These are phyloP conservation scores for Formica selysi DNA, from an alignment of 1,140 invertebrate species.

Conservation along the genomic window DNA sequence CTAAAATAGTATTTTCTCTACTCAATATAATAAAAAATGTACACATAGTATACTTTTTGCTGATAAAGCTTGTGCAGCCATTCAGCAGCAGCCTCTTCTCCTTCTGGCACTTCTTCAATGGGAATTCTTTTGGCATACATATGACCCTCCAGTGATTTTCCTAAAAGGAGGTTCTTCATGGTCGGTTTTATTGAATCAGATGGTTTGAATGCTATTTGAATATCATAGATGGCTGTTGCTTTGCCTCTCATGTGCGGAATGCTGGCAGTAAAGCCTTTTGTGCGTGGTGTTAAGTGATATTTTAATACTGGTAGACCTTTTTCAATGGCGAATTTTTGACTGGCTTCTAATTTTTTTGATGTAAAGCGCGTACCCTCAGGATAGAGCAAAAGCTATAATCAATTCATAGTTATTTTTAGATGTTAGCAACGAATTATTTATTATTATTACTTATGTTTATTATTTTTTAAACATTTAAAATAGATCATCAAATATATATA, in stretches of 20 bases:
- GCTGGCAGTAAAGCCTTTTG: slow-evolving; percentile 95
- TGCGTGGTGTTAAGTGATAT: slow-evolving; percentile 96
- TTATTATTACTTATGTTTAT: too few relatives aligned
- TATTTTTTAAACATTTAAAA: slow-evolving; percentile 41
- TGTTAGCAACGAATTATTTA: slow-evolving; percentile 3
- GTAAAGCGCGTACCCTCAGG: slow-evolving; percentile 98
- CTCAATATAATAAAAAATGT: not conserved
- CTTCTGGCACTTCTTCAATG: slow-evolving; percentile 92
- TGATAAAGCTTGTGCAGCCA: slow-evolving; percentile 94
- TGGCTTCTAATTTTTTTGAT: slow-evolving; percentile 94
- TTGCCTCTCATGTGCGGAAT: slow-evolving; percentile 91
- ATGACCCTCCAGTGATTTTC: slow-evolving; percentile 91
- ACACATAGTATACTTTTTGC: slow-evolving; percentile 89
- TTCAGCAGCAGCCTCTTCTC: slow-evolving; percentile 91
- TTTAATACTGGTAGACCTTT: slow-evolving; percentile 95
- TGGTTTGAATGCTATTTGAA: slow-evolving; percentile 92
- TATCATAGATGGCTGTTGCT: slow-evolving; percentile 94
- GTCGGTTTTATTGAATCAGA: slow-evolving; percentile 90
- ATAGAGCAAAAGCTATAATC: slow-evolving; percentile 94
- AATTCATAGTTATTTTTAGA: slow-evolving; percentile 2
- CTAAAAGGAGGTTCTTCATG: slow-evolving; percentile 93
- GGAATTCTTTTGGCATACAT: slow-evolving; percentile 94
- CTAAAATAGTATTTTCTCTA: slow-evolving; percentile 7
- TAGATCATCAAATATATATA: not conserved
- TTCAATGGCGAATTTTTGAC: slow-evolving; percentile 94